Conservation (phyloP, 2,888 invertebrate genomes). For the Drosophila cognata region DNA sequence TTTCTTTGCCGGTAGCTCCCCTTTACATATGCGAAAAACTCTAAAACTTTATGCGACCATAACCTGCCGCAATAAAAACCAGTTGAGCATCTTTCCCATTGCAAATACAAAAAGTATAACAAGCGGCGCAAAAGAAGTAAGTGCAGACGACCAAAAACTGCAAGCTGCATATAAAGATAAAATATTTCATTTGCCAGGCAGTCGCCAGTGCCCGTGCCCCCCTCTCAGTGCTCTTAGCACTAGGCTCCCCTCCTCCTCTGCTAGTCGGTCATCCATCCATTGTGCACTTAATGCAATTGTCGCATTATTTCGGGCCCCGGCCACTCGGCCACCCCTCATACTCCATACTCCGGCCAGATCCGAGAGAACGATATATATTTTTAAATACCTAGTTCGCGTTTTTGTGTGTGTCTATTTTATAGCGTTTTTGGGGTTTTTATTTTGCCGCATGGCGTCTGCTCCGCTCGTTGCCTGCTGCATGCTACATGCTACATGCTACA, state of each 20-base stretch:
- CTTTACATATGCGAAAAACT: slow-evolving; percentile 31
- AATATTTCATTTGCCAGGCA: slow-evolving; percentile 68
- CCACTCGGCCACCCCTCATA: slow-evolving; percentile 46
- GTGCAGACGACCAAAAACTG: slow-evolving; percentile 40
- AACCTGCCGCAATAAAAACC: slow-evolving; percentile 68
- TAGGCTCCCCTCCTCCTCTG: background rate
- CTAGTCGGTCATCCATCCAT: slow-evolving; percentile 54
- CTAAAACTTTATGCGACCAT: slow-evolving; percentile 55
- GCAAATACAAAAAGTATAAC: slow-evolving; percentile 39
- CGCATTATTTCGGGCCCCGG: slow-evolving; percentile 67
- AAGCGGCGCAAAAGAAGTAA: background rate
- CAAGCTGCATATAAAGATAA: slow-evolving; percentile 74
- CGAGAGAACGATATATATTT: slow-evolving; percentile 56
- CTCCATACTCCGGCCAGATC: slow-evolving; percentile 21
- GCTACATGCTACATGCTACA: slow-evolving; percentile 32
- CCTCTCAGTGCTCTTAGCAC: background rate
- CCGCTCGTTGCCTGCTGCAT: slow-evolving; percentile 38
- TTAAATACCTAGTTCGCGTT: slow-evolving; percentile 74
- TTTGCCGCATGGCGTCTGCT: slow-evolving; percentile 77
- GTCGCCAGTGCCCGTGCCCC: slow-evolving; percentile 5
- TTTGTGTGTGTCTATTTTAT: slow-evolving; percentile 66
- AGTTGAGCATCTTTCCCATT: slow-evolving; percentile 64
- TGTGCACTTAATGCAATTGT: slow-evolving; percentile 79
- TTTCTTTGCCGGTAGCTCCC: background rate
- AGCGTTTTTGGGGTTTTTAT: slow-evolving; percentile 68